Base-by-base conservation (phyloP, 2,888 invertebrate species). In the Athripsodes cinereus region DNA sequence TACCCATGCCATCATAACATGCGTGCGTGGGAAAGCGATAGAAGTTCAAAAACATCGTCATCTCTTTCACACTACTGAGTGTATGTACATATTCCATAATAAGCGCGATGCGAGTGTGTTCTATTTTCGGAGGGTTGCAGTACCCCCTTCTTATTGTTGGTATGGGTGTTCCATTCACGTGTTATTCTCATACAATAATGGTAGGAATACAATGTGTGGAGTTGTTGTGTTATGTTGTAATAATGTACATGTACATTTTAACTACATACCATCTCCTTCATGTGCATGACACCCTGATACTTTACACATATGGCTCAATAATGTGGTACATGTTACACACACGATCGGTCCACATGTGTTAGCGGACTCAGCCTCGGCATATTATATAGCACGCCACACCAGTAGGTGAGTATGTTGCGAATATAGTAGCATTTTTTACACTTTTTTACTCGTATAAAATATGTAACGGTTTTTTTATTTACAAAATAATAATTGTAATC, bases 61-160 rank as follows among this genome's bases (percentile, higher is more conserved):
- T 51, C 55, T 35, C 55, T 19, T 53, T 60, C 57, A 19, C 57
- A 48, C 61, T 13, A 18, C 8, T 18, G 18, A 22, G 16, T 13
- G 19, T 40, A 55, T 18, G 22, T 52, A 47, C 35, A 31, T 35
- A 34, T n/a, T n/a, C n/a, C n/a, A 44, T 34, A 21, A 8, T 31
- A 8, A 51, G 35, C 40, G 55, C 18, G 51, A 35, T 13, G 40
- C 40, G 40, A n/a, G 5, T 5, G 40, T 40, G 40, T 40, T 55
- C 44, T 56, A 55, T 61, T 56, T 59, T 50, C n/a, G 51, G 60
- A 56, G 57, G 60, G 60, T 57, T 60, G 60, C 57, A 60, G 19
- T 60, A 51, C 50, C 52, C 53, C 51, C 49, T 26, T 26, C 26
- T 26, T 26, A 26, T 44, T 44, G 16, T n/a, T 44, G n/a, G n/a